A percentile compares a stretch with the other conserved stretches of the same genome.
Evolutionary conservation across 2,888 invertebrate genomes (phyloP).

Genomic region (Phytoseiulus persimilis): DNA sequence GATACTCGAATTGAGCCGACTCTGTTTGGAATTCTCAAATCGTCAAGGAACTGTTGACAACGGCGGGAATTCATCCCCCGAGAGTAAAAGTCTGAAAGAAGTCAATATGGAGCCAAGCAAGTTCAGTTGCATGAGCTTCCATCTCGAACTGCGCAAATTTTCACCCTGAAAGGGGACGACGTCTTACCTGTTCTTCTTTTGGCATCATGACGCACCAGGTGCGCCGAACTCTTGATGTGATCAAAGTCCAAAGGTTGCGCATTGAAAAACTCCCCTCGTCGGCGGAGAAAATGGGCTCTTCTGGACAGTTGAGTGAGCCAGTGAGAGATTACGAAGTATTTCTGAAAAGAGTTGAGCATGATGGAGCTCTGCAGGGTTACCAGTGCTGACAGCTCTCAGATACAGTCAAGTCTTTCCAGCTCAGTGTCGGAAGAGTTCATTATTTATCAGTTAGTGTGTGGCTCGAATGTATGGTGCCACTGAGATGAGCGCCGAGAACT

Average conservation of each 20-base stretch:
- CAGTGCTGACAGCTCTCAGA: neutral
- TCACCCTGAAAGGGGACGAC: too few relatives aligned
- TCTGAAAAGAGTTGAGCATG: neutral
- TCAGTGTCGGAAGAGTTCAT: too few relatives aligned
- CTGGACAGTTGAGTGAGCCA: constrained; percentile 16
- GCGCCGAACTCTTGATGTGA: neutral
- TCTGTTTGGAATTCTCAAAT: neutral
- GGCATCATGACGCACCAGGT: neutral
- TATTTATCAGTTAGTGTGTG: too few relatives aligned
- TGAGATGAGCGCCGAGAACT: too few relatives aligned
- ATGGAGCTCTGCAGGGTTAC: too few relatives aligned
- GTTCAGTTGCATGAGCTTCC: too few relatives aligned
- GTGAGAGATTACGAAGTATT: constrained; percentile 25
- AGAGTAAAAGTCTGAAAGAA: constrained; percentile 9
- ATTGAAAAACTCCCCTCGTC: constrained; percentile 20
- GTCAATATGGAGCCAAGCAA: neutral
- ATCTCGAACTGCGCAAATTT: too few relatives aligned
- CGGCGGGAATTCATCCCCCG: neutral
- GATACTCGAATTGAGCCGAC: neutral
- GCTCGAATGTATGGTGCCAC: too few relatives aligned
- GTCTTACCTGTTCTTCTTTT: constrained; percentile 14
- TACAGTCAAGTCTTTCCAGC: too few relatives aligned
- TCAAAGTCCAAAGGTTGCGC: neutral
- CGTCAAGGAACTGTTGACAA: neutral
- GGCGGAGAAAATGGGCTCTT: constrained; percentile 14